Conservation (phyloP, 2,113 vertebrate species). For the Machaerirhynchus nigripectus region DNA sequence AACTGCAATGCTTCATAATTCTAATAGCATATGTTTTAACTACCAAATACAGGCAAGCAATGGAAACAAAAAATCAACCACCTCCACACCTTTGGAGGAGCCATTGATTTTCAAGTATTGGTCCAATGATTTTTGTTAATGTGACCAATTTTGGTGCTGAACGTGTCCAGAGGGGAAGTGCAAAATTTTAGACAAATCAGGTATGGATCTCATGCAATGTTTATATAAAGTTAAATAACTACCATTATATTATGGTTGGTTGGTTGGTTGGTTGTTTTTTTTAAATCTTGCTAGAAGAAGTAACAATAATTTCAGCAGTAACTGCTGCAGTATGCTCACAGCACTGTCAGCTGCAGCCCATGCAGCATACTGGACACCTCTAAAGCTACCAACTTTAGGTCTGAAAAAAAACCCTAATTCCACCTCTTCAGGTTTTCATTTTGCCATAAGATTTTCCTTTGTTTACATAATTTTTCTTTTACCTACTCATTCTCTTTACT, state of each 20-base stretch:
- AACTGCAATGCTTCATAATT: background rate
- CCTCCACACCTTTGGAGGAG: background rate
- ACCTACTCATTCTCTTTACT: background rate
- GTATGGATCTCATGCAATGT: background rate
- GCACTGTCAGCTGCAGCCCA: background rate
- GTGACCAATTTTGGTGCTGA: background rate
- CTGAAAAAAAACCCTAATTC: background rate
- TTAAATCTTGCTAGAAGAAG: background rate
- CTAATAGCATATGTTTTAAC: background rate
- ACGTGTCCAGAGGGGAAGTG: background rate
- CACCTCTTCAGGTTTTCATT: background rate
- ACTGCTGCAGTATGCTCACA: background rate
- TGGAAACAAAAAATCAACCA: background rate
- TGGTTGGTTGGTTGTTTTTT: background rate
- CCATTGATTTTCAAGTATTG: background rate
- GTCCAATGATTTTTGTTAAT: background rate
- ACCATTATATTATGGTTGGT: background rate
- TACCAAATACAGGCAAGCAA: background rate
- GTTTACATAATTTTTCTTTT: background rate
- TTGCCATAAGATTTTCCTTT: background rate
- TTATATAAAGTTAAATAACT: background rate
- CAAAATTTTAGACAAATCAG: background rate
- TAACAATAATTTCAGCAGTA: background rate
- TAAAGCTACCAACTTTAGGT: background rate
- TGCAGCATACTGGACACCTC: background rate